These are phyloP conservation scores for Sarcophaga bullata DNA, from an alignment of 1,140 invertebrate species.

Conservation along the genomic window DNA sequence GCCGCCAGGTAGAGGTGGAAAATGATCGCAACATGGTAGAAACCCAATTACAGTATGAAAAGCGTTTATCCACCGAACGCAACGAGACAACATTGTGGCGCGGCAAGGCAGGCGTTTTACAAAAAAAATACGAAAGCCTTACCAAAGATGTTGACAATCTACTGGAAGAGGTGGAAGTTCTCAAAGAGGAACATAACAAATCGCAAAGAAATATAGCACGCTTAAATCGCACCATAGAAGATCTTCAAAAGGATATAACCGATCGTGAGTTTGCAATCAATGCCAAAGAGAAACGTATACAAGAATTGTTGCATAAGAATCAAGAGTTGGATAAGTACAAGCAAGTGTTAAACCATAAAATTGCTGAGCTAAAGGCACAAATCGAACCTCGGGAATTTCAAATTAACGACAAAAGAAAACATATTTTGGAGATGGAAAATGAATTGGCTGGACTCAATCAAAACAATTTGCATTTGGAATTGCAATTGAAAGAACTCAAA, in stretches of 20 bases:
- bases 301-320: slow-evolving; percentile 84
- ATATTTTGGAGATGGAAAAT: slow-evolving; percentile 79
- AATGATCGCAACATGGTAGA: slow-evolving; percentile 73
- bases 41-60: slow-evolving; percentile 77
- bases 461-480: slow-evolving; percentile 27
- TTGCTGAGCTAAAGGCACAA: slow-evolving; percentile 84
- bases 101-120: slow-evolving; percentile 84
- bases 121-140: slow-evolving; percentile 78
- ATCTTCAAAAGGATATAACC: slow-evolving; percentile 79
- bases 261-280: slow-evolving; percentile 84
- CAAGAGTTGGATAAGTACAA: slow-evolving; percentile 91
- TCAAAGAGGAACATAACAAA: slow-evolving; percentile 75
- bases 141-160: slow-evolving; percentile 80
- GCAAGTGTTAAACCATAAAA: slow-evolving; percentile 89
- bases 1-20: slow-evolving; percentile 64
- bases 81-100: slow-evolving; percentile 80
- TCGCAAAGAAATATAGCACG: slow-evolving; percentile 76
- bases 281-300: slow-evolving; percentile 86
- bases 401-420: slow-evolving; percentile 82
- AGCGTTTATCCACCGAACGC: slow-evolving; percentile 79
- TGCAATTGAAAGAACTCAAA: too few species aligned
- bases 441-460: slow-evolving; percentile 57
- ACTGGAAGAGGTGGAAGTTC: slow-evolving; percentile 59
- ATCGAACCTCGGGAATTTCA: slow-evolving; percentile 84
- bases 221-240: slow-evolving; percentile 79